These are phyloP conservation scores for Colinus virginianus DNA, from an alignment of 2,113 vertebrate species.

Conservation along the genomic window DNA sequence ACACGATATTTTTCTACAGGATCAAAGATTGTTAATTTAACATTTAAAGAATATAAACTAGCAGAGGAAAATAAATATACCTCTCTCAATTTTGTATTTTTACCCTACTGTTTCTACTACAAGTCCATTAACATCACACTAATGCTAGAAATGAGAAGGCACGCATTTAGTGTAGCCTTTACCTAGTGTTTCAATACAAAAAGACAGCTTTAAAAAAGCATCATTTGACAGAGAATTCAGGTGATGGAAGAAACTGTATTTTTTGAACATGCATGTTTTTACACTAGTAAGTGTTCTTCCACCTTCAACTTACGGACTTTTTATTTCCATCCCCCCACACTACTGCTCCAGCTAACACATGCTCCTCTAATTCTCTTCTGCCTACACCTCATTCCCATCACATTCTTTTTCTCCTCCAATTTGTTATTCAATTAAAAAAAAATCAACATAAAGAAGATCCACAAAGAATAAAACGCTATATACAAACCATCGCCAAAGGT, in stretches of 20 bases:
- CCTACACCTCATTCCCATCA: background rate
- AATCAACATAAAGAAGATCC: background rate
- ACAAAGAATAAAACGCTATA: background rate
- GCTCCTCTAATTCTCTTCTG: background rate
- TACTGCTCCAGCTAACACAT: background rate
- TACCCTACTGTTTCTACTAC: background rate
- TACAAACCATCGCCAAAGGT: background rate
- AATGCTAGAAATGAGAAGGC: background rate
- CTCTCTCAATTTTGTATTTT: background rate
- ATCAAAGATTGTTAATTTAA: background rate
- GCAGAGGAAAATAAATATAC: background rate
- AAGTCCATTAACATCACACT: background rate
- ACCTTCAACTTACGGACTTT: background rate
- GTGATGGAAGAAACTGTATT: background rate
- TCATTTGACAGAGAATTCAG: background rate
- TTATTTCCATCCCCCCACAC: background rate
- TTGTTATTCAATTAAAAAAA: background rate
- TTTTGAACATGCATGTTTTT: background rate
- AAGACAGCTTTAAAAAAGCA: background rate
- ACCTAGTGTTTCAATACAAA: background rate
- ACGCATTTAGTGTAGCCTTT: background rate
- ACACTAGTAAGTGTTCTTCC: background rate
- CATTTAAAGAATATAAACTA: background rate
- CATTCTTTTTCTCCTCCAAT: background rate
- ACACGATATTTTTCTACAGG: background rate